These are phyloP conservation scores for Drosophila athabasca DNA, from an alignment of 1,140 invertebrate genomes.

Conservation along the genomic window DNA sequence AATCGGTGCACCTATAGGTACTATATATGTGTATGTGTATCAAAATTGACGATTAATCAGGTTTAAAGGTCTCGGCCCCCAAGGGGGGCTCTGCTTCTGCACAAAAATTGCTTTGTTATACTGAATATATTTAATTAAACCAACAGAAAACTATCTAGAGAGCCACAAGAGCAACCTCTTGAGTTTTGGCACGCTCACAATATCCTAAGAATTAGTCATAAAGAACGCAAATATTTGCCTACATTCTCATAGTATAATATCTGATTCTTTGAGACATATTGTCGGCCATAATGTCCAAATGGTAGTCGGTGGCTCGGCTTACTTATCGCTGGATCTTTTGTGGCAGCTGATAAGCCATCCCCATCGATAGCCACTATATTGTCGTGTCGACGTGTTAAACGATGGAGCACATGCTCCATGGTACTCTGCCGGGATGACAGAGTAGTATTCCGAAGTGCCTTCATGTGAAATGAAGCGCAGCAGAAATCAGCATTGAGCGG, in stretches of 20 bases:
- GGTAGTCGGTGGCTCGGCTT: not conserved
- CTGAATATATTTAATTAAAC: slow-evolving; percentile 35
- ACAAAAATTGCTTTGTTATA: slow-evolving; percentile 42
- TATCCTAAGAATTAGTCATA: slow-evolving; percentile 37
- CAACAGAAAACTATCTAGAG: slow-evolving; percentile 35
- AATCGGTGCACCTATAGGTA: not conserved
- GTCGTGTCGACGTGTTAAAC: slow-evolving; percentile 40
- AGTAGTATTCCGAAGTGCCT: slow-evolving; percentile 5
- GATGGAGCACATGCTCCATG: slow-evolving; percentile 35
- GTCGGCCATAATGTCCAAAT: not conserved
- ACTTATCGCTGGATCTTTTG: slow-evolving; percentile 30
- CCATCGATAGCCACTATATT: slow-evolving; percentile 9
- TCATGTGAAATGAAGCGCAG: slow-evolving; percentile 46
- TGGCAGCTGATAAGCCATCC: slow-evolving; percentile 49
- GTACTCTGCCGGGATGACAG: not conserved
- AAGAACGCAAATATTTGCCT: slow-evolving; percentile 11
- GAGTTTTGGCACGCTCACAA: slow-evolving; percentile 28
- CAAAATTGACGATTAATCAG: slow-evolving; percentile 67
- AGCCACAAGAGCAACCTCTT: not conserved
- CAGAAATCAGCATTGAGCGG: slow-evolving; percentile 31
- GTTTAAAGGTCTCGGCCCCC: slow-evolving; percentile 63
- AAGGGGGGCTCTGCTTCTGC: not conserved
- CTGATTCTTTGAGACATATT: not conserved
- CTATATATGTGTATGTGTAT: slow-evolving; percentile 36
- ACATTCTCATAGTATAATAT: slow-evolving; percentile 1